Evolutionary conservation across 1,140 invertebrate species (phyloP), one percentile per base, ranked within the genome.

Genomic region (Cotesia glomerata): DNA sequence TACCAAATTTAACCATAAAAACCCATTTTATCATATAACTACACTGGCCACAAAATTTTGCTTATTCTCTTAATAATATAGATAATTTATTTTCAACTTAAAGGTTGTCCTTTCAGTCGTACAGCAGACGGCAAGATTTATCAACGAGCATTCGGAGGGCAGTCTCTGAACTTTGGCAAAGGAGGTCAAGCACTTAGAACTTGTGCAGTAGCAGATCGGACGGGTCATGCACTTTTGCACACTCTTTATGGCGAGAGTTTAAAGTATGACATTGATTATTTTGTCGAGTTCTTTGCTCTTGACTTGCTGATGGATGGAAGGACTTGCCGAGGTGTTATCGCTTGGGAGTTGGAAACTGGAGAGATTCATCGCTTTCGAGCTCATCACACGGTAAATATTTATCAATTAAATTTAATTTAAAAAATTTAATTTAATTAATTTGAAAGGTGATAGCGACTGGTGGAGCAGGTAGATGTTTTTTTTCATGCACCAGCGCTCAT

Each of bases 131-230:
- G 97, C 13, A 97, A 95, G 87, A 99, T 99, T 79, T 99, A 99
- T 84, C 98, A 99, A 86, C 89, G 98, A 74, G 97, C 97, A 9
- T 99, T 99, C 86, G 98, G 98, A 73, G 98, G 98, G 1, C 98
- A 99, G 85, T 96, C 95, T 61, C 90, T 97, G 45, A 93, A 99
- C 79, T 99, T 94, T 86, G 98, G 98, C 7, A 98, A 98, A 87
- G 97, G 97, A 56, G 97, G 97, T 5, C 96, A 98, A 84, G 97
- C 97, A 56, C 95, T 95, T 81, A 89, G 93, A 79, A 93, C 91
- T 76, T 94, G 93, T 80, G 91, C 91, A 68, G 93, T 93, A 4
- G 92, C 93, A 49, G 93, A 94, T 84, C 89, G 90, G 85, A 96
- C 95, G 5, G 95, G 95, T 0, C 95, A 96, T 80, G 92, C 93